A percentile compares a stretch with the other conserved stretches of the same genome.
Evolutionary conservation across 2,888 invertebrate genomes (phyloP).

Genomic region (Polyommatus iphigenia): DNA sequence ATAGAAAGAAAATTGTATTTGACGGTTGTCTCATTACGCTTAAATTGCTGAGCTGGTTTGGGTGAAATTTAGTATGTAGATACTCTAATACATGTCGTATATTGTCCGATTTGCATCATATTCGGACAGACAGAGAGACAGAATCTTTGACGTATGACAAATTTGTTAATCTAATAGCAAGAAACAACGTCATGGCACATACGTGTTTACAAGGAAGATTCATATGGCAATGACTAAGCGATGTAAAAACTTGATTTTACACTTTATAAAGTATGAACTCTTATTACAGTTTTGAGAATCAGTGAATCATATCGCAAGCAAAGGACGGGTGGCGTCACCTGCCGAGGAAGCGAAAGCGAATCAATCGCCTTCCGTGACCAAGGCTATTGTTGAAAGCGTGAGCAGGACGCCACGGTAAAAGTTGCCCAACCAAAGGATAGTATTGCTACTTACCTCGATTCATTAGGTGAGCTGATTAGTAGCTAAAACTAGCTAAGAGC

Average conservation of each 20-base stretch:
- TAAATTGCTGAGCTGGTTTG: too few species aligned
- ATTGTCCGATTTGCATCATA: too few species aligned
- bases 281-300: conserved; percentile 2
- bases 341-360: conserved; percentile 76
- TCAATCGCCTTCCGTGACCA: conserved; percentile 75
- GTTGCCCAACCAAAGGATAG: not conserved
- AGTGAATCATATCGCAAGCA: conserved; percentile 36
- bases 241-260: not conserved
- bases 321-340: conserved; percentile 70
- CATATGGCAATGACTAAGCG: not conserved
- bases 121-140: too few species aligned
- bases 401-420: conserved; percentile 70
- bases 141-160: too few species aligned
- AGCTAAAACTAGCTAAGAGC: too few species aligned
- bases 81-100: too few species aligned
- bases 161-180: too few species aligned
- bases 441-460: not conserved
- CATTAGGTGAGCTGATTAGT: not conserved
- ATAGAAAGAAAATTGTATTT: too few species aligned
- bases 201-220: not conserved
- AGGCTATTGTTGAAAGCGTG: conserved; percentile 76
- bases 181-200: too few species aligned
- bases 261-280: not conserved
- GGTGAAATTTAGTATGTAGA: too few species aligned
- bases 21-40: too few species aligned